Percentiles rank a stretch among this genome's conserved stretches.
Evolutionary conservation across 2,113 vertebrate genomes (phyloP).

Genomic region (Aldabrachelys gigantea): DNA sequence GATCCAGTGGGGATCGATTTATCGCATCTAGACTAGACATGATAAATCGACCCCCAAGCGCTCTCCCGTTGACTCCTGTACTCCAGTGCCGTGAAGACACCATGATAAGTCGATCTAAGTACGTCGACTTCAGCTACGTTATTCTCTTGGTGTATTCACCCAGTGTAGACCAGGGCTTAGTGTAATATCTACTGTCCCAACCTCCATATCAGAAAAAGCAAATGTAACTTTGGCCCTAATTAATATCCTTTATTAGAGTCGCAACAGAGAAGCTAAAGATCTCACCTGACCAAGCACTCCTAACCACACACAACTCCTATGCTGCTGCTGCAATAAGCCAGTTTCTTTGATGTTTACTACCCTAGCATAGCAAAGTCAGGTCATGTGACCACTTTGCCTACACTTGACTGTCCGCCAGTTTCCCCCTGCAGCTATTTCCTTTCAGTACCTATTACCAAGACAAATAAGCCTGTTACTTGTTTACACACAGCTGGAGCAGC

Average conservation of each 20-base stretch:
- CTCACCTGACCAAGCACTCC: background rate
- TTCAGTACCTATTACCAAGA: background rate
- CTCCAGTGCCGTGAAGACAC: too few relatives aligned
- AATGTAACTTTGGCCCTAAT: rapidly evolving
- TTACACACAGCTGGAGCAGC: background rate
- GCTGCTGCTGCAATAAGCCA: rapidly evolving
- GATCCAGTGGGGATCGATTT: too few relatives aligned
- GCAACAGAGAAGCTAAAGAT: background rate
- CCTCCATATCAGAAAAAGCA: background rate
- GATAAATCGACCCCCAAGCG: too few relatives aligned
- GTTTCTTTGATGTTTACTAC: background rate
- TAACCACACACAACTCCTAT: background rate
- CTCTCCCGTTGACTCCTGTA: too few relatives aligned
- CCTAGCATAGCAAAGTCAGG: background rate
- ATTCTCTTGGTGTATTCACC: too few relatives aligned
- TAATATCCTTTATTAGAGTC: background rate
- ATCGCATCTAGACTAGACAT: too few relatives aligned
- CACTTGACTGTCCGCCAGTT: background rate
- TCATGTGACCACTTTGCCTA: background rate
- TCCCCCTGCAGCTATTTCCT: background rate
- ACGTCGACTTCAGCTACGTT: too few relatives aligned
- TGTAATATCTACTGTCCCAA: background rate
- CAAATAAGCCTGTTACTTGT: background rate
- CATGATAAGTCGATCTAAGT: too few relatives aligned
- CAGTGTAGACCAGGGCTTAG: too few relatives aligned